Percentiles rank a stretch among this genome's conserved stretches.
Conservation (phyloP, 2,888 invertebrate species). For the Leptopilina drosophilae region DNA sequence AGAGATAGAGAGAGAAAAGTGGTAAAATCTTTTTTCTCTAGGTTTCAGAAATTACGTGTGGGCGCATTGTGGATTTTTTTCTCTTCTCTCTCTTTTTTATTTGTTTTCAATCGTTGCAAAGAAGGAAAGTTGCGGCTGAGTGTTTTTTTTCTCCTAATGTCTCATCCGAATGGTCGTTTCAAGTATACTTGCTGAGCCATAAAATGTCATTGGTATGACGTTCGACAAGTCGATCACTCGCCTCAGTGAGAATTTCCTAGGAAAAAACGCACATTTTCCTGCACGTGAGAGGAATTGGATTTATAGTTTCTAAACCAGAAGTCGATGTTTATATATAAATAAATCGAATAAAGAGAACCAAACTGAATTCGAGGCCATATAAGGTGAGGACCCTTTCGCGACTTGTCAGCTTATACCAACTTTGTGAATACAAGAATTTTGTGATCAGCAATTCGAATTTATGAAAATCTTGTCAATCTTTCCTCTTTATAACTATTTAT, state of each 20-base stretch:
- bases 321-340: conserved; percentile 49
- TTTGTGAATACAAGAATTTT: not conserved
- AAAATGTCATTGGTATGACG: conserved; percentile 66
- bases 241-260: conserved; percentile 64
- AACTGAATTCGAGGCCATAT: conserved; percentile 37
- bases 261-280: conserved; percentile 63
- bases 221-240: conserved; percentile 61
- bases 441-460: conserved; percentile 31
- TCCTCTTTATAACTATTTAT: too few relatives aligned
- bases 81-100: not conserved
- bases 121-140: not conserved
- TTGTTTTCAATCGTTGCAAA: not conserved
- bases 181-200: conserved; percentile 51
- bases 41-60: conserved; percentile 17
- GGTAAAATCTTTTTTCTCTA: conserved; percentile 28
- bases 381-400: not conserved
- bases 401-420: conserved; percentile 32
- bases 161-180: conserved; percentile 38
- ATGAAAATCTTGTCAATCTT: not conserved
- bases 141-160: not conserved
- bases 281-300: conserved; percentile 66
- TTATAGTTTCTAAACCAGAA: conserved; percentile 58
- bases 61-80: conserved; percentile 17
- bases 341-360: conserved; percentile 28
- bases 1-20: conserved; percentile 28